Percentiles rank a stretch among this genome's conserved stretches.
Evolutionary conservation across 2,888 invertebrate species (phyloP).

Genomic region (Celastrina argiolus): DNA sequence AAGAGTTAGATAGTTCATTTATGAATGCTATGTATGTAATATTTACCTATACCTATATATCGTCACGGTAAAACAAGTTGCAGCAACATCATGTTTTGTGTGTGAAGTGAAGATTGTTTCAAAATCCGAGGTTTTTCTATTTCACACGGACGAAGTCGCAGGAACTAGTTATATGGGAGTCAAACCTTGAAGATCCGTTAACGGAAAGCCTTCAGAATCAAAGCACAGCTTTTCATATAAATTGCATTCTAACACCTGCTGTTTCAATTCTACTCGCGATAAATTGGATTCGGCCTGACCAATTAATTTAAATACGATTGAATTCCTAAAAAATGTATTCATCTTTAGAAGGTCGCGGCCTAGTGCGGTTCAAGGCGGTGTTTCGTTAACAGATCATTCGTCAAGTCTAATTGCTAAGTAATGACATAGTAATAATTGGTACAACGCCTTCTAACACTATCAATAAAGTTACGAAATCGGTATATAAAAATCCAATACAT

Average conservation of each 20-base stretch:
- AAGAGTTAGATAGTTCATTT: no score
- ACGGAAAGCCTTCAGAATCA: not conserved
- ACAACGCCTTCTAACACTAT: not conserved
- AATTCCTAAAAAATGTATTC: not conserved
- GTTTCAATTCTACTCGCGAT: not conserved
- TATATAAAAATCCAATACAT: not conserved
- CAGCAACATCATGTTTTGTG: no score
- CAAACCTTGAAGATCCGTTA: not conserved
- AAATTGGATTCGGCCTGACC: not conserved
- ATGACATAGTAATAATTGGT: not conserved
- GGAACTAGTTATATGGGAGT: no score
- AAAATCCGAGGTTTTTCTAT: no score
- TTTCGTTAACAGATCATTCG: not conserved
- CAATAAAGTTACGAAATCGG: not conserved
- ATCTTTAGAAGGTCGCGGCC: not conserved
- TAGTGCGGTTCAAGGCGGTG: not conserved
- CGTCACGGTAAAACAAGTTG: no score
- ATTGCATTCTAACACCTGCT: not conserved
- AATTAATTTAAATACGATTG: constrained; percentile 2
- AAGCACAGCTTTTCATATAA: not conserved
- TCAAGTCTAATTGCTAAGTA: not conserved
- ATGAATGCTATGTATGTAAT: no score
- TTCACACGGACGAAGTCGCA: no score
- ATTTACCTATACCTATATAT: no score
- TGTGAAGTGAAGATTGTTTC: no score